Base-by-base conservation (phyloP, 2,797 vertebrate genomes). In the Triplophysa bombifrons region DNA sequence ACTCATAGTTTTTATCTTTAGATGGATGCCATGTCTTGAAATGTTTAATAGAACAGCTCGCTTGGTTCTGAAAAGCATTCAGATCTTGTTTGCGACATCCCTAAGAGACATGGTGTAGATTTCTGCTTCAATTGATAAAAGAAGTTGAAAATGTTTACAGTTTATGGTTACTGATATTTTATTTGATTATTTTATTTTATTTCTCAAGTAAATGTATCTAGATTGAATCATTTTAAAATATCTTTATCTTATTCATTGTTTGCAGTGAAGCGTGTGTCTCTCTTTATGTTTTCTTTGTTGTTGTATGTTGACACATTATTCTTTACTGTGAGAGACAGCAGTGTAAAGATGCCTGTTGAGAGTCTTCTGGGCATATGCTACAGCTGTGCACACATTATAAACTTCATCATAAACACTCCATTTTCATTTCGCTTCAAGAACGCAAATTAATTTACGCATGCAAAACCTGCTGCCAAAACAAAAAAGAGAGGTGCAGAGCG, bases 321-420 rank as follows among this genome's bases (percentile, higher is more conserved):
- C 12, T 22, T 44, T 58, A 68, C 74, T 61, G 55, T 46, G 74
- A 64, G 10, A 20, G 16, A 34, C 11, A 3, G 38, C 10, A 20
- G 19, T 58, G 80, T 58, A 72, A 58, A 76, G 30, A 55, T 60
- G 14, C 20, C 25, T 14, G 30, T 51, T 38, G n/a, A 65, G 72
- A 61, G 65, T 11, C 63, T 80, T 60, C 41, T 44, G n/a, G 48
- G 19, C 20, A 41, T 2, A 30, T 65, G 44, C 19, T 6, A 22
- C 74, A 51, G 61, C 25, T 65, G 41, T 38, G 27, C 41, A 60
- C 66, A n/a, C 16, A 56, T n/a, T 44, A 61, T 8, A 17, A 55
- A n/a, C 44, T 13, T 17, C 64, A 20, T 61, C 53, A 67, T 27
- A 75, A 53, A 14, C 58, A 76, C 11, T 60, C 17, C 16, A 19